These are phyloP conservation scores for Chanos chanos DNA, from an alignment of 2,797 vertebrate species.

Conservation along the genomic window DNA sequence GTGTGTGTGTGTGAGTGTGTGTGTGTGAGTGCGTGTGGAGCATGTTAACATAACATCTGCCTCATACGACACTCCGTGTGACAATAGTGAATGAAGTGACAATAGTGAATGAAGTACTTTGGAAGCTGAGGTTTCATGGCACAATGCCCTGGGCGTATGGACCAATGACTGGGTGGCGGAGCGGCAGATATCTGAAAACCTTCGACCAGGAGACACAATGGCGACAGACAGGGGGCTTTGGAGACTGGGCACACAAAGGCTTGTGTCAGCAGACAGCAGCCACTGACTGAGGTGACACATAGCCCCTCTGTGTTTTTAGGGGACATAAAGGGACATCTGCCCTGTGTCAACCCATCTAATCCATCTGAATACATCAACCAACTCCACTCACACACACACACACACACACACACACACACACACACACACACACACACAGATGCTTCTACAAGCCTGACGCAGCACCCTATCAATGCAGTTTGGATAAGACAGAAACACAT, in stretches of 20 bases:
- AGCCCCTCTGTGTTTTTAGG: constrained; percentile 43
- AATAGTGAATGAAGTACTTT: constrained; percentile 31
- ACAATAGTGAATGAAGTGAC: constrained; percentile 50
- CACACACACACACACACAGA: not conserved
- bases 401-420: constrained; percentile 3
- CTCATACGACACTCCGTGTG: constrained; percentile 35
- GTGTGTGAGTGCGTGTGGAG: not conserved
- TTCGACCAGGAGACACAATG: constrained; percentile 36
- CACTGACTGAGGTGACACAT: constrained; percentile 43
- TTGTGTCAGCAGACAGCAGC: constrained; percentile 63
- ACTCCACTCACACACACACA: not conserved
- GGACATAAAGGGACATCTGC: constrained; percentile 62
- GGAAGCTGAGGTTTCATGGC: constrained; percentile 9
- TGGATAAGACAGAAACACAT: too few species aligned
- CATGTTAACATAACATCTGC: constrained; percentile 53
- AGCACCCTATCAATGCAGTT: too few species aligned
- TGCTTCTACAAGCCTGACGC: too few species aligned
- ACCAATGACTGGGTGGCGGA: not conserved
- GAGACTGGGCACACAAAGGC: constrained; percentile 57
- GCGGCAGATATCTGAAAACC: not conserved
- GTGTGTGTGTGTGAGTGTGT: not conserved
- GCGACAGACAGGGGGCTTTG: constrained; percentile 27
- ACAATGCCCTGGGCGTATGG: constrained; percentile 9
- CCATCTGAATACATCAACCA: constrained; percentile 27
- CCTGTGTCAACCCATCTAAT: constrained; percentile 63